phyloP scores from a whole-genome alignment of 2,888 invertebrate genomes.

The Microlaimidae sp. region DNA sequence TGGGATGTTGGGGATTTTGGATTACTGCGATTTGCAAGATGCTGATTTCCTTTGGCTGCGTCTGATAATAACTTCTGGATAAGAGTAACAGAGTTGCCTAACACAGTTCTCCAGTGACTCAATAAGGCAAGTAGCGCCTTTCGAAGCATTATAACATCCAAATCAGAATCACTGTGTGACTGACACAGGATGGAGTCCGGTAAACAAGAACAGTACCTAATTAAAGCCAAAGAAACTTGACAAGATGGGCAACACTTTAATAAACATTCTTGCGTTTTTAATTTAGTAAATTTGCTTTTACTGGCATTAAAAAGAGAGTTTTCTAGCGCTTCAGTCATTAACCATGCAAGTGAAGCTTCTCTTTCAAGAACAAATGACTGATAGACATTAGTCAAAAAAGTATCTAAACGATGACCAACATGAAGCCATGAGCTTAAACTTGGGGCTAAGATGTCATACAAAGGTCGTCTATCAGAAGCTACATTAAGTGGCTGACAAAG shows the following conservation, averaged over 20 bases:
- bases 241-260: slow-evolving; percentile 14
- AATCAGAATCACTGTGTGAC: background rate
- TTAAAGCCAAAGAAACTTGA: slow-evolving; percentile 1
- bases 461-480: slow-evolving; percentile 22
- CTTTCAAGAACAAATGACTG: slow-evolving; percentile 7
- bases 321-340: slow-evolving; percentile 22
- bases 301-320: slow-evolving; percentile 11
- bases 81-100: slow-evolving; percentile 21
- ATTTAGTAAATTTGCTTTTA: slow-evolving; percentile 18
- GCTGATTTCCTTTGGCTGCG: too few relatives aligned
- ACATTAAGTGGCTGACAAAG: slow-evolving; percentile 22
- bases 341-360: slow-evolving; percentile 17
- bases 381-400: background rate
- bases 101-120: slow-evolving; percentile 30
- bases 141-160: slow-evolving; percentile 11
- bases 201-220: background rate
- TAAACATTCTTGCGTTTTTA: slow-evolving; percentile 15
- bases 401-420: background rate
- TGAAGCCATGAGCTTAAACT: slow-evolving; percentile 24
- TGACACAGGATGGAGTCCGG: too few relatives aligned
- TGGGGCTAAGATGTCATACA: slow-evolving; percentile 28
- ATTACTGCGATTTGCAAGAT: too few relatives aligned
- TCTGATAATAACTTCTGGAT: too few relatives aligned
- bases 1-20: too few relatives aligned
- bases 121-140: slow-evolving; percentile 25